phyloP scores from a whole-genome alignment of 2,888 invertebrate species.

The Rhingia rostrata region DNA sequence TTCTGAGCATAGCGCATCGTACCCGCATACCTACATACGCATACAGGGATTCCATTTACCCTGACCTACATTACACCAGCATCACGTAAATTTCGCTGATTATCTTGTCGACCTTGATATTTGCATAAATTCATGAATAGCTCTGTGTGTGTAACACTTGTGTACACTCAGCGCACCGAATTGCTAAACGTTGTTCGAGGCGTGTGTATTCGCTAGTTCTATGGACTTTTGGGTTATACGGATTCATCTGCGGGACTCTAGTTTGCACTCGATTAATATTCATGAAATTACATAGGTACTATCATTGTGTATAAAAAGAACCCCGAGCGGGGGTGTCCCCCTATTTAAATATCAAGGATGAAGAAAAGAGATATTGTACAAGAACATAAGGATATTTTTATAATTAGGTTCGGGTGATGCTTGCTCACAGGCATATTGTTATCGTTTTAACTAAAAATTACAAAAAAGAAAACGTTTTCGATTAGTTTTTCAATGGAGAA shows the following conservation, averaged over 20 bases:
- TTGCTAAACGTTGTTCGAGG: slow-evolving; percentile 6
- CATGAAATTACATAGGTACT: slow-evolving; percentile 48
- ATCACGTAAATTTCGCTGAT: slow-evolving; percentile 67
- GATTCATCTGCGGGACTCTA: slow-evolving; percentile 37
- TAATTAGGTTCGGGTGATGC: slow-evolving; percentile 12
- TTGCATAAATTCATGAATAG: slow-evolving; percentile 63
- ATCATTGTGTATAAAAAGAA: slow-evolving; percentile 6
- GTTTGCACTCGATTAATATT: slow-evolving; percentile 67
- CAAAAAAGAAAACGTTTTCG: too few species aligned
- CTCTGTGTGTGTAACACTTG: slow-evolving; percentile 24
- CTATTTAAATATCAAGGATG: slow-evolving; percentile 4
- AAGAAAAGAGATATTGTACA: background rate
- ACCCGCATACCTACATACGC: slow-evolving; percentile 32
- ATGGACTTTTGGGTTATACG: slow-evolving; percentile 19
- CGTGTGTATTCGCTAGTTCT: background rate
- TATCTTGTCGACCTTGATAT: slow-evolving; percentile 70
- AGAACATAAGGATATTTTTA: background rate
- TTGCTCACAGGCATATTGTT: too few species aligned
- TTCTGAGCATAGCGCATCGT: slow-evolving; percentile 28
- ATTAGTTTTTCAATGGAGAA: too few species aligned
- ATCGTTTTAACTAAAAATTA: too few species aligned
- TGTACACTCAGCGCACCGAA: slow-evolving; percentile 2
- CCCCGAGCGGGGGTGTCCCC: background rate
- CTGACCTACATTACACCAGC: slow-evolving; percentile 65
- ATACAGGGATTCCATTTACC: slow-evolving; percentile 39